Conservation (phyloP, 2,113 vertebrate genomes). For the Scytalopus superciliaris region DNA sequence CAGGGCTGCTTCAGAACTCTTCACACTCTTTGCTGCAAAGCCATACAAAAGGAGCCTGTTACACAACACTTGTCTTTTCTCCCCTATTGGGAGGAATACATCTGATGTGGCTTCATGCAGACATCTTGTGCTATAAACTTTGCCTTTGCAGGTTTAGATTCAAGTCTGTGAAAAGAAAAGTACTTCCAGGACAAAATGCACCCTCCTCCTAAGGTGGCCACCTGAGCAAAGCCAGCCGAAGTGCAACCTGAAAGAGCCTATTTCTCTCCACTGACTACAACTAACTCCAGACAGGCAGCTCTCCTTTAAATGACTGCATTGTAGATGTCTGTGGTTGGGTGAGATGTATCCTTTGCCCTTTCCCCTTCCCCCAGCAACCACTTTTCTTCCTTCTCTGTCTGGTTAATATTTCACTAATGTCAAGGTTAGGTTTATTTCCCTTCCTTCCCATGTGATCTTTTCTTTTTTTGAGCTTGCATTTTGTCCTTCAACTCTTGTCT, state of each 20-base stretch:
- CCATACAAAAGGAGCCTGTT: not conserved
- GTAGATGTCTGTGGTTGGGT: not conserved
- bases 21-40: not conserved
- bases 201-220: not conserved
- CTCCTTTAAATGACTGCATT: not conserved
- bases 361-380: not conserved
- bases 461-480: not conserved
- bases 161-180: not conserved
- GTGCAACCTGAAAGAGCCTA: not conserved
- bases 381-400: not conserved
- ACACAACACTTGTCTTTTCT: not conserved
- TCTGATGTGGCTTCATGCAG: not conserved
- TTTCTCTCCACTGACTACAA: not conserved
- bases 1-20: not conserved
- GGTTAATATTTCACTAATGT: slow-evolving; percentile 31
- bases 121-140: not conserved
- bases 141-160: not conserved
- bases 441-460: not conserved
- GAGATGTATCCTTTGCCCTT: not conserved
- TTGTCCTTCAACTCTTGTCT: not conserved
- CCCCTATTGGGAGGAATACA: not conserved
- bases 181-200: not conserved
- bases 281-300: not conserved
- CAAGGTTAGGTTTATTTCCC: slow-evolving; percentile 2
- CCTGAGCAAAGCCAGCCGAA: not conserved